Base-by-base conservation (phyloP, 2,113 vertebrate genomes). In the Apteryx mantelli region DNA sequence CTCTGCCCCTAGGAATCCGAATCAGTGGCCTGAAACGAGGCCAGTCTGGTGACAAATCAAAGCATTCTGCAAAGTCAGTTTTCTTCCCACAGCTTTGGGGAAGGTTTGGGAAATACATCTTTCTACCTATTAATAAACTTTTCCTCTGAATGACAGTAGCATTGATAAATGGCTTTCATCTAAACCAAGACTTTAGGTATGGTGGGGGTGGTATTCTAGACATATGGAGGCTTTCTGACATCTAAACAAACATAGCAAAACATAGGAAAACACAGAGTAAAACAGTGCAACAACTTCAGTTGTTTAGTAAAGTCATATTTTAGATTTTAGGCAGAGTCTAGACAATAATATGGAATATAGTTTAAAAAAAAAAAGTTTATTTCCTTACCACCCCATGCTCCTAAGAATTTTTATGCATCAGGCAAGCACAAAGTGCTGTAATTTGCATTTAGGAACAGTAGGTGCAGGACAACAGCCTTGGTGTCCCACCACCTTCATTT, bases 351-450 rank as follows among this genome's bases (percentile, higher is more conserved):
- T 0, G 76, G 36, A 91, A 76, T 26, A 60, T 8, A 44, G 24
- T 86, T 73, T 89, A 38, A 53, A 9, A 66, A 95, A 94, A 94
- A 95, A 38, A 92, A 77, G 46, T 60, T 52, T 78, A 60, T 85
- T 82, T 82, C 44, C 38, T 88, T 60, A 70, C n/a, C 63, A 91
- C 46, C 68, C 82, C 0, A 1, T 46, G 64, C 32, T 88, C 64
- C 52, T 77, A 88, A 64, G 46, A 80, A 75, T 68, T 44, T 75
- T 21, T 71, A 30, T 34, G 42, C n/a, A 83, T 88, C 56, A 91
- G 56, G n/a, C 46, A 89, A 82, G 26, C 58, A 95, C 9, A 0
- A 46, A 95, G 79, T 91, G 88, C 71, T 78, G 32, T 32, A 34
- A 78, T 73, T 64, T 81, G 71, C 71, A 88, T 83, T 93, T 81